Base-by-base conservation (phyloP, 2,888 invertebrate species). In the Himalopsyche anomala region DNA sequence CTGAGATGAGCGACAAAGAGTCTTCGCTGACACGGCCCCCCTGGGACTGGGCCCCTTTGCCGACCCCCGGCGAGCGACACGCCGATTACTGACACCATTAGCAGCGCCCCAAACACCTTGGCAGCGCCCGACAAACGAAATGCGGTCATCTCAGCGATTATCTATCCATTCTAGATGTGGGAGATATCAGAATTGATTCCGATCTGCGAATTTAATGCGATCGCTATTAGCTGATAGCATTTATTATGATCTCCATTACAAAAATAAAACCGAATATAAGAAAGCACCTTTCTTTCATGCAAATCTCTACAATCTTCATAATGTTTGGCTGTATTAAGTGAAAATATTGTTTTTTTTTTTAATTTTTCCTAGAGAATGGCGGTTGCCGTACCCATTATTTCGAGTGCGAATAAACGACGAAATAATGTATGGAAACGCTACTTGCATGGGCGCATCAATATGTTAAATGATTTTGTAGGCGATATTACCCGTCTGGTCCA, bases 21-120 rank as follows among this genome's bases (percentile, higher is more conserved):
- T 74, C 15, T 74, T 74, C 74, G 38, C 74, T 74, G 74, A 74
- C 74, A 74, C 74, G 74, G 74, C 74, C 74, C 74, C 74, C 74
- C 74, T 36, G 74, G 38, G 74, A 74, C 74, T 36, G 74, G 38
- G 28, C 74, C 74, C 74, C 74, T 74, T 15, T 1, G 28, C 36
- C 19, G 74, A 28, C 36, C 74, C 74, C 74, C 38, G 74, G 36
- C 74, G 74, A 74, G 74, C 74, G 74, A 74, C 74, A 74, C 74
- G 74, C 74, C 74, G 74, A 74, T 74, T 74, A 74, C 74, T 74
- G 74, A 74, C 74, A 74, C 74, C 74, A 74, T 74, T 74, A 74
- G 74, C 74, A 74, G 74, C 38, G 74, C 74, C 74, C 74, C 74
- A 36, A 74, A 74, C 74, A 74, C 74, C 74, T 74, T 74, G 74